phyloP scores from a whole-genome alignment of 2,888 invertebrate genomes.

The Leptarthrus brevirostris region DNA sequence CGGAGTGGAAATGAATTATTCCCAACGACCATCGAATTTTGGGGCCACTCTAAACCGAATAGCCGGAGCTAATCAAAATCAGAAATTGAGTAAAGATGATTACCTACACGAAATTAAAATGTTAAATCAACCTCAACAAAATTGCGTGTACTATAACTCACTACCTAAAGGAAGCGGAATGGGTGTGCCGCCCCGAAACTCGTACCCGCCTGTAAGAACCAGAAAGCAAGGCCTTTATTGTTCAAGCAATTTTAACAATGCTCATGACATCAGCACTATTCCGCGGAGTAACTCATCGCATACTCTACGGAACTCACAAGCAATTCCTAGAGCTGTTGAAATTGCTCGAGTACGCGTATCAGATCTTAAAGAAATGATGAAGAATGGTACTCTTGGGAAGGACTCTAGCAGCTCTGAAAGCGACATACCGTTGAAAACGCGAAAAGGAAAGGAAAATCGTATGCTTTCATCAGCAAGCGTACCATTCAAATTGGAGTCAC shows the following conservation, averaged over 20 bases:
- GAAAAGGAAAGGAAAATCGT: conserved; percentile 65
- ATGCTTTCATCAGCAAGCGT: conserved; percentile 72
- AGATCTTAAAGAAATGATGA: conserved; percentile 66
- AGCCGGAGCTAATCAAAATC: conserved; percentile 45
- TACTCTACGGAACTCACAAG: conserved; percentile 66
- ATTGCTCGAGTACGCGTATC: conserved; percentile 65
- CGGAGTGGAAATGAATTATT: conserved; percentile 25
- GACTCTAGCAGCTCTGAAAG: conserved; percentile 70
- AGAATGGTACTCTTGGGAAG: conserved; percentile 62
- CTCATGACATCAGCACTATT: conserved; percentile 67
- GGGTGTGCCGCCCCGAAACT: conserved; percentile 73
- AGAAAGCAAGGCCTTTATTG: conserved; percentile 67
- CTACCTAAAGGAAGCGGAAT: conserved; percentile 68
- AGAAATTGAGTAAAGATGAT: conserved; percentile 61
- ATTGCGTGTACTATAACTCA: conserved; percentile 62
- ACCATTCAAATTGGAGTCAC: conserved; percentile 73
- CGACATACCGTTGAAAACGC: conserved; percentile 69
- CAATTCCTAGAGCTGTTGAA: conserved; percentile 65
- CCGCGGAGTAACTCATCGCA: conserved; percentile 75
- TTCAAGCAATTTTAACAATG: conserved; percentile 43
- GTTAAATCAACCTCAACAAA: conserved; percentile 62
- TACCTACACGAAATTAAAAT: conserved; percentile 66
- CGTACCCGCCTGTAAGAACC: conserved; percentile 72
- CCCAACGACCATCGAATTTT: conserved; percentile 43
- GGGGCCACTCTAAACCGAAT: conserved; percentile 57